Evolutionary conservation across 2,113 vertebrate genomes (phyloP).

Genomic region (Amphiprion ocellaris): DNA sequence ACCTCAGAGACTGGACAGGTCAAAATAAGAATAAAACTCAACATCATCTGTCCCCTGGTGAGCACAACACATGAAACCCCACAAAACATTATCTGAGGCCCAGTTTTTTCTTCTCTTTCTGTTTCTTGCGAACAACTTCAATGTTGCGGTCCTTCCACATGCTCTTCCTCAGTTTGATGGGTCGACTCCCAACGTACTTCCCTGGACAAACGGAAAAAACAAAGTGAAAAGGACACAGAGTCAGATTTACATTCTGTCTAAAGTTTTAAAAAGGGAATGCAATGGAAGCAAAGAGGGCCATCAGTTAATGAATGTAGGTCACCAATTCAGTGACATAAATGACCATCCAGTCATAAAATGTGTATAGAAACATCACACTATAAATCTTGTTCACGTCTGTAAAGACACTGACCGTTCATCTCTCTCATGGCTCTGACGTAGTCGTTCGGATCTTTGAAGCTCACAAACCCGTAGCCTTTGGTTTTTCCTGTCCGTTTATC

Average conservation of each 20-base stretch:
- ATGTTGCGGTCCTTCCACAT: conserved; percentile 96
- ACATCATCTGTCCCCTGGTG: too few relatives aligned
- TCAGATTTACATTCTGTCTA: too few relatives aligned
- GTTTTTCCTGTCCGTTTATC: conserved; percentile 95
- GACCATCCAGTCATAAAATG: too few relatives aligned
- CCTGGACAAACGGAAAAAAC: conserved; percentile 76
- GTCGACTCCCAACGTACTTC: conserved; percentile 93
- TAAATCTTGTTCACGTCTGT: too few relatives aligned
- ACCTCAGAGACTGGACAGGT: neutral
- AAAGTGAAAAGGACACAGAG: neutral
- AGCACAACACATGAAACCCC: conserved; percentile 1
- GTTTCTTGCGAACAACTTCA: conserved; percentile 93
- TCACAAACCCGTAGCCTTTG: conserved; percentile 95
- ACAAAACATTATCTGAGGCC: conserved; percentile 87
- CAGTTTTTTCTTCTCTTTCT: conserved; percentile 95
- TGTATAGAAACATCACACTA: too few relatives aligned
- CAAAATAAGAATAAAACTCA: too few relatives aligned
- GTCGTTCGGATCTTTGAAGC: conserved; percentile 95
- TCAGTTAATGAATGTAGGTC: too few relatives aligned
- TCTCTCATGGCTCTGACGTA: conserved; percentile 95
- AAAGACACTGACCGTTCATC: conserved; percentile 89
- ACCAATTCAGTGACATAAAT: too few relatives aligned
- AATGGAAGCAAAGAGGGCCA: too few relatives aligned
- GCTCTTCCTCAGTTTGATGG: conserved; percentile 95
- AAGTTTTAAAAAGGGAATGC: too few relatives aligned